Evolutionary conservation across 2,113 vertebrate genomes (phyloP).

Genomic region (Psilopogon haemacephalus): DNA sequence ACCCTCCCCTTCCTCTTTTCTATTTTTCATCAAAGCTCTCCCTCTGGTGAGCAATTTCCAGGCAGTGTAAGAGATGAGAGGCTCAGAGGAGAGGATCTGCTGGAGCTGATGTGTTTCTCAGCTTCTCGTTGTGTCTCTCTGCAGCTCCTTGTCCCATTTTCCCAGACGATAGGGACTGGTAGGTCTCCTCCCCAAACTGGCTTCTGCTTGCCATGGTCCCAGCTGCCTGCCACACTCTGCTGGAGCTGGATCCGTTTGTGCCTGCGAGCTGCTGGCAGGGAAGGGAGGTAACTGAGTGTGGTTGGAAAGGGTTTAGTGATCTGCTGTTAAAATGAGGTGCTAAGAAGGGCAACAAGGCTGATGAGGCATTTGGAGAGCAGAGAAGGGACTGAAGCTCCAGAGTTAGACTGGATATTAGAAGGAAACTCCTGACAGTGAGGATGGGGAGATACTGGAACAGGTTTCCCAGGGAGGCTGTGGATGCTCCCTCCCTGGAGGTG

Average conservation of each 20-base stretch:
- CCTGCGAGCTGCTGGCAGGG: not conserved
- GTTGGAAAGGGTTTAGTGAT: not conserved
- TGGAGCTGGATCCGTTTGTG: not conserved
- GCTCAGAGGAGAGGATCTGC: not conserved
- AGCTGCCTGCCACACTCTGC: fast-evolving
- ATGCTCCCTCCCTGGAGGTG: too few species aligned
- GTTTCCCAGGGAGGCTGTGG: too few species aligned
- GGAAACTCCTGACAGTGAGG: too few species aligned
- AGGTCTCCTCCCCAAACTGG: not conserved
- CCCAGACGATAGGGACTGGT: fast-evolving
- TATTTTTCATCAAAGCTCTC: constrained; percentile 46
- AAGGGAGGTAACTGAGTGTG: fast-evolving
- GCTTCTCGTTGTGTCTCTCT: not conserved
- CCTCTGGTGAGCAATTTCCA: constrained; percentile 46
- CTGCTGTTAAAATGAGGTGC: not conserved
- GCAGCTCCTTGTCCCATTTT: not conserved
- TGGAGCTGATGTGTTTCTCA: not conserved
- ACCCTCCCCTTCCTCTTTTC: not conserved
- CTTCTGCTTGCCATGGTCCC: not conserved
- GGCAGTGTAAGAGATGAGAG: not conserved
- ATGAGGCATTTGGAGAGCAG: too few species aligned
- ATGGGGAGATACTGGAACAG: too few species aligned
- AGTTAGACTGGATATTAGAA: too few species aligned
- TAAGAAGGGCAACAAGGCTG: too few species aligned
- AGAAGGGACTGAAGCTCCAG: too few species aligned